Percentiles rank a stretch among this genome's conserved stretches.
These are phyloP conservation scores for Paracyprichromis sp. DNA, from an alignment of 2,113 vertebrate genomes.

Conservation along the genomic window DNA sequence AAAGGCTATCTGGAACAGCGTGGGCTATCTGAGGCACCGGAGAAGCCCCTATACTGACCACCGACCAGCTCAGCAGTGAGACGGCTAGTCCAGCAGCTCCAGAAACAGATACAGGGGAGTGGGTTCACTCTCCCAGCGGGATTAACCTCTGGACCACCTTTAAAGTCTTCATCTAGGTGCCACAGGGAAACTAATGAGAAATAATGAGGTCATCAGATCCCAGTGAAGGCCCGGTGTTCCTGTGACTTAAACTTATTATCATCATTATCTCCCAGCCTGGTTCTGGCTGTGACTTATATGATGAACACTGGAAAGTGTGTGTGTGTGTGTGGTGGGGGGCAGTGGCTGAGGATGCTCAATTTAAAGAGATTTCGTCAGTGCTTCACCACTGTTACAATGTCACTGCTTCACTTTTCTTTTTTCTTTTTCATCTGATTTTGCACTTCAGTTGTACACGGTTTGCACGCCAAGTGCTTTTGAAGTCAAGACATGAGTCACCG, in stretches of 20 bases:
- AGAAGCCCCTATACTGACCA: constrained; percentile 25
- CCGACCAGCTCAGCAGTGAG: background rate
- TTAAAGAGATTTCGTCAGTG: background rate
- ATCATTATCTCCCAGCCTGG: constrained; percentile 51
- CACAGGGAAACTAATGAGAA: constrained; percentile 66
- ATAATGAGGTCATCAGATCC: constrained; percentile 70
- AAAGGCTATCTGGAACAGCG: constrained; percentile 41
- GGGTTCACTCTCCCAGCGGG: constrained; percentile 44
- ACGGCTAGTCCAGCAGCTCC: constrained; percentile 20
- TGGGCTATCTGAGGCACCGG: constrained; percentile 26
- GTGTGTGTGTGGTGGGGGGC: background rate
- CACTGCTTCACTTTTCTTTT: background rate
- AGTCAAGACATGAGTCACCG: constrained; percentile 46
- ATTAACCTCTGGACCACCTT: constrained; percentile 72
- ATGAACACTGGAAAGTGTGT: background rate
- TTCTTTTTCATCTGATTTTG: background rate
- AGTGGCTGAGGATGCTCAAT: background rate
- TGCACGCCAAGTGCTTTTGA: constrained; percentile 46
- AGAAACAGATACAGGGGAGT: constrained; percentile 52
- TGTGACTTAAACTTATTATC: constrained; percentile 58
- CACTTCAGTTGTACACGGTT: constrained; percentile 10
- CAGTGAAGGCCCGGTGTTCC: constrained; percentile 42
- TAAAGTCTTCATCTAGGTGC: constrained; percentile 63
- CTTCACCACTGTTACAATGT: background rate
- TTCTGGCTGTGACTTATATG: constrained; percentile 34